phyloP scores from a whole-genome alignment of 1,140 invertebrate species.

The Drosophila arawakana region DNA sequence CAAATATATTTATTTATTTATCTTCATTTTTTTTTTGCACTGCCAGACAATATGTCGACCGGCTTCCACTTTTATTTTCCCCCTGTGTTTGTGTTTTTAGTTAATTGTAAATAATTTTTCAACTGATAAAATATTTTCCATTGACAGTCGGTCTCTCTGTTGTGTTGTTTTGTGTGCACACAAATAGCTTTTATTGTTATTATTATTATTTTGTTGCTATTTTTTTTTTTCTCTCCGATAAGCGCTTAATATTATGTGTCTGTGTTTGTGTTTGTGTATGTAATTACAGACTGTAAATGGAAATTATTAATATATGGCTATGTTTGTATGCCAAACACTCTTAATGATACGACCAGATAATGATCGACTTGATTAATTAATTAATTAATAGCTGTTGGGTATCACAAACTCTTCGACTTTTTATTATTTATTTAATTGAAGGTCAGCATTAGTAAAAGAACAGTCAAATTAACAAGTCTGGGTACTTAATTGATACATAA shows the following conservation, averaged over 20 bases:
- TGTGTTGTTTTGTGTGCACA: background rate
- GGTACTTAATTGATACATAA: too few relatives aligned
- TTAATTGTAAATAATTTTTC: constrained; percentile 57
- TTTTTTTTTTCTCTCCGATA: constrained; percentile 24
- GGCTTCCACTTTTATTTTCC: constrained; percentile 49
- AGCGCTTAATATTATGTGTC: background rate
- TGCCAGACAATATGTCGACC: constrained; percentile 73
- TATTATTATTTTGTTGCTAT: constrained; percentile 12
- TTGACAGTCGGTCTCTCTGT: constrained; percentile 7
- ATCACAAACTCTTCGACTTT: too few relatives aligned
- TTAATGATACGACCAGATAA: constrained; percentile 11
- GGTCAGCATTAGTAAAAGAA: too few relatives aligned
- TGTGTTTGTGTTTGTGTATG: background rate
- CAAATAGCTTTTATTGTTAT: constrained; percentile 35
- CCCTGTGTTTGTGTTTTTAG: constrained; percentile 31
- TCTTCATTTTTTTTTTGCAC: constrained; percentile 33
- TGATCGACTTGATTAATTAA: constrained; percentile 13
- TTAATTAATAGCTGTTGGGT: constrained; percentile 16
- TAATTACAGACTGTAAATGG: constrained; percentile 27
- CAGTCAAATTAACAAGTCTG: too few relatives aligned
- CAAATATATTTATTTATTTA: constrained; percentile 15
- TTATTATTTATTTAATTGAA: background rate
- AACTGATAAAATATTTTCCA: constrained; percentile 62
- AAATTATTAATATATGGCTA: constrained; percentile 7
- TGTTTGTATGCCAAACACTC: constrained; percentile 4